Conservation (phyloP, 2,888 invertebrate genomes). For the Euplexia lucipara region DNA sequence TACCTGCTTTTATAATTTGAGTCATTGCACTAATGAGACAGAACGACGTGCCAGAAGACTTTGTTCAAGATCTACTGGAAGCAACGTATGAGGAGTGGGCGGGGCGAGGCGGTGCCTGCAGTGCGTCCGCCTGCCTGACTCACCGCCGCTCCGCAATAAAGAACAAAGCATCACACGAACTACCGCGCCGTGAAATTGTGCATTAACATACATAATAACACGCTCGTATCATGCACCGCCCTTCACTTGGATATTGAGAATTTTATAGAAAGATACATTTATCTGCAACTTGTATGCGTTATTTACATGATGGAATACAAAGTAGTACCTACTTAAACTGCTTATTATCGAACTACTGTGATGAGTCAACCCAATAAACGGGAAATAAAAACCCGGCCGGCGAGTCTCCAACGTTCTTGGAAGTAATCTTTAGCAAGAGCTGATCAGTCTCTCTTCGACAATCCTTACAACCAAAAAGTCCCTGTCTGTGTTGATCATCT, state of each 20-base stretch:
- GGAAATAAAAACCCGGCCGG: background rate
- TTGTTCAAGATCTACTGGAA: constrained; percentile 34
- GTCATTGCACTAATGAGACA: constrained; percentile 40
- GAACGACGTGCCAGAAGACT: constrained; percentile 29
- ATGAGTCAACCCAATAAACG: constrained; percentile 14
- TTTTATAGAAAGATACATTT: constrained; percentile 45
- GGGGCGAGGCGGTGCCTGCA: constrained; percentile 60
- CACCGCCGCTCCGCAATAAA: constrained; percentile 62
- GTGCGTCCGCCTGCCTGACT: constrained; percentile 65
- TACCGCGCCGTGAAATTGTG: constrained; percentile 68
- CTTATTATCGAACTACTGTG: constrained; percentile 23
- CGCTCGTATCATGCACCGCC: constrained; percentile 58
- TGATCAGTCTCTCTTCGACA: background rate
- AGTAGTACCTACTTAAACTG: constrained; percentile 21
- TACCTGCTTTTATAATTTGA: constrained; percentile 31
- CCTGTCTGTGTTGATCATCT: background rate
- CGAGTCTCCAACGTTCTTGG: background rate
- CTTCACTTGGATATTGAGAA: constrained; percentile 50
- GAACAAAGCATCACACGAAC: constrained; percentile 69
- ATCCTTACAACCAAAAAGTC: background rate
- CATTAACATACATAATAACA: constrained; percentile 72
- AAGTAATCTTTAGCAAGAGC: background rate
- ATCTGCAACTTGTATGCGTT: constrained; percentile 32
- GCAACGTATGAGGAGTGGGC: constrained; percentile 56
- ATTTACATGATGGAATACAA: constrained; percentile 43